Conservation (phyloP, 2,113 vertebrate species). For the Oncorhynchus keta region DNA sequence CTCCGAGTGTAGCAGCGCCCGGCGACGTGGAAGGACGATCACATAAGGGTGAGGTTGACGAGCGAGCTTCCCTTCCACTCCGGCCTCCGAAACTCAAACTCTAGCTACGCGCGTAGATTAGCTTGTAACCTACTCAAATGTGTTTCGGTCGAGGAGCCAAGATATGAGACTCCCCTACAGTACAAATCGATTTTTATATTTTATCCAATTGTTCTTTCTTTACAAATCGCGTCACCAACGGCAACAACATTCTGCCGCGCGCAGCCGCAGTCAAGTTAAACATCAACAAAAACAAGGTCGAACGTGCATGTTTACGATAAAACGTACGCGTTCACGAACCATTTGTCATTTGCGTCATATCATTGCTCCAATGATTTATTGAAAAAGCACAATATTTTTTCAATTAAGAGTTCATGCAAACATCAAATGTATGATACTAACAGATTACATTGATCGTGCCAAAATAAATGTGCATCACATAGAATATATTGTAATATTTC, state of each 20-base stretch:
- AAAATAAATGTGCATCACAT: too few species aligned
- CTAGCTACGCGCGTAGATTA: neutral
- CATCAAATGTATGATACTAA: too few species aligned
- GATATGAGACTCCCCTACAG: constrained; percentile 27
- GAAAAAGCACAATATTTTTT: too few species aligned
- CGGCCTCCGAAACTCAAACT: constrained; percentile 8
- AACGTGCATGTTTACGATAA: constrained; percentile 44
- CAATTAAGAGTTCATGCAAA: too few species aligned
- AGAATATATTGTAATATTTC: too few species aligned
- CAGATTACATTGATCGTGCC: too few species aligned
- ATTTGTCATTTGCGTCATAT: neutral
- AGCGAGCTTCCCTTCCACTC: neutral
- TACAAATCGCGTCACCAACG: constrained; percentile 61
- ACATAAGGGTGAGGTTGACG: constrained; percentile 52
- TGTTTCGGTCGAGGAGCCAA: constrained; percentile 2
- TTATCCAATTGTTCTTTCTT: constrained; percentile 11
- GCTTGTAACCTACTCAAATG: constrained; percentile 6
- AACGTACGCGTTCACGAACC: constrained; percentile 51
- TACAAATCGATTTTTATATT: constrained; percentile 9
- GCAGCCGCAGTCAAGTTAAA: constrained; percentile 71
- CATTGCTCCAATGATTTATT: too few species aligned
- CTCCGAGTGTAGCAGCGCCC: constrained; percentile 51
- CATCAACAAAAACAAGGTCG: constrained; percentile 67
- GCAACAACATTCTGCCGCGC: constrained; percentile 60
- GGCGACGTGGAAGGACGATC: constrained; percentile 56